Conservation (phyloP, 2,888 invertebrate genomes). For the Bellardia bayeri region DNA sequence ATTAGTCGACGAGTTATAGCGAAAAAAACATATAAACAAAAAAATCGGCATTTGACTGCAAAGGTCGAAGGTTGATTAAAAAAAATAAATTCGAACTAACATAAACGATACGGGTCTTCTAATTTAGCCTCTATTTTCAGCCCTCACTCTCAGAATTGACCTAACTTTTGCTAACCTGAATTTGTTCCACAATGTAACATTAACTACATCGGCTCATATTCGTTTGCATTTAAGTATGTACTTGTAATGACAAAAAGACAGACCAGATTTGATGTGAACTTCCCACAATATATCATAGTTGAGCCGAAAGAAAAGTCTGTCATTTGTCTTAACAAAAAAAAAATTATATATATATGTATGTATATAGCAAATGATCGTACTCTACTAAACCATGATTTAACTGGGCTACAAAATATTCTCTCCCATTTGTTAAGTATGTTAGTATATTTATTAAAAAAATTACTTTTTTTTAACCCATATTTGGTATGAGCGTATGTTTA, state of each 20-base stretch:
- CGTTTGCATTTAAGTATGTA: neutral
- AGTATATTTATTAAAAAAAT: slow-evolving; percentile 25
- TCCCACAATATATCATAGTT: slow-evolving; percentile 48
- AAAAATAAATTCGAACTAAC: no score
- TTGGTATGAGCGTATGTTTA: slow-evolving; percentile 38
- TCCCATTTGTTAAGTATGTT: slow-evolving; percentile 37
- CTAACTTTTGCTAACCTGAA: no score
- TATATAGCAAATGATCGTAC: slow-evolving; percentile 5
- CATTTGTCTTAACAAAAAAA: slow-evolving; percentile 15
- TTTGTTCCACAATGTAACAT: no score
- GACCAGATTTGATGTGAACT: slow-evolving; percentile 5
- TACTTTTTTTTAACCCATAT: slow-evolving; percentile 12
- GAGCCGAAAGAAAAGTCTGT: neutral
- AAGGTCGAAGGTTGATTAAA: no score
- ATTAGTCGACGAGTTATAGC: no score
- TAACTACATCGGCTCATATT: neutral
- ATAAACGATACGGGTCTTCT: no score
- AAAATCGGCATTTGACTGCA: no score
- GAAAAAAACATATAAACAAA: no score
- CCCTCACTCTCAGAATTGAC: no score
- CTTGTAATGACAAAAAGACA: neutral
- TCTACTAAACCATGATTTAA: slow-evolving; percentile 23
- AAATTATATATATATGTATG: no score
- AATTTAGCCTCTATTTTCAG: no score
- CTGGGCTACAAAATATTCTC: slow-evolving; percentile 30